phyloP scores from a whole-genome alignment of 2,888 invertebrate genomes.

The Phrixothrix hirtus region DNA sequence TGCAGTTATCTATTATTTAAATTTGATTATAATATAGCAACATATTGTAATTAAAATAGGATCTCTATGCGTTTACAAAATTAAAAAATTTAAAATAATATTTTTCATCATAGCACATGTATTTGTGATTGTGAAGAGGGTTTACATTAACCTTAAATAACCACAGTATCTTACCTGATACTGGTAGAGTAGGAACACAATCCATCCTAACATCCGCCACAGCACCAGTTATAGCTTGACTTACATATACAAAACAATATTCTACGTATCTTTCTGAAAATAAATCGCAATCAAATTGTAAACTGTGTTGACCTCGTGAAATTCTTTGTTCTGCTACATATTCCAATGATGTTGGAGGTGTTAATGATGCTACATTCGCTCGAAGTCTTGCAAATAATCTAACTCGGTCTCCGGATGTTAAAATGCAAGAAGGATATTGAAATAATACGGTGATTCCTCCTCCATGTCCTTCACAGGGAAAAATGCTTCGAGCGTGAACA shows the following conservation, averaged over 20 bases:
- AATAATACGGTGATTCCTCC: constrained; percentile 77
- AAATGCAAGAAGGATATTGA: constrained; percentile 82
- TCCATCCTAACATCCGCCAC: constrained; percentile 83
- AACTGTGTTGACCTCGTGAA: constrained; percentile 71
- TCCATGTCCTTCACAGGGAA: constrained; percentile 76
- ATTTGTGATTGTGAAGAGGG: no score
- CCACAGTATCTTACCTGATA: constrained; percentile 72
- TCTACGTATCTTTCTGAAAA: constrained; percentile 83
- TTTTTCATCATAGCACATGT: no score
- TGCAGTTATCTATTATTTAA: no score
- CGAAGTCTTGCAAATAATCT: constrained; percentile 75
- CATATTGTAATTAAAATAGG: no score
- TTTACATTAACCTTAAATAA: no score
- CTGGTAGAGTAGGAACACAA: constrained; percentile 80
- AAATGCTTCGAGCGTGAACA: constrained; percentile 80
- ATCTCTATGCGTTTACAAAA: no score
- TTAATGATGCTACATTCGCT: constrained; percentile 69
- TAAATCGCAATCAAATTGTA: constrained; percentile 78
- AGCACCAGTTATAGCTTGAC: constrained; percentile 81
- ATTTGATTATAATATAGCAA: no score
- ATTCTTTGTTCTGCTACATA: constrained; percentile 71
- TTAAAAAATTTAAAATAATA: no score
- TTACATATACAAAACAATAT: constrained; percentile 88
- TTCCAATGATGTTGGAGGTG: constrained; percentile 66
- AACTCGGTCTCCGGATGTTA: constrained; percentile 76